Evolutionary conservation across 92 coral and sea anemone species (phyloP).

Genomic region (Zoanthus sansibaricus): DNA sequence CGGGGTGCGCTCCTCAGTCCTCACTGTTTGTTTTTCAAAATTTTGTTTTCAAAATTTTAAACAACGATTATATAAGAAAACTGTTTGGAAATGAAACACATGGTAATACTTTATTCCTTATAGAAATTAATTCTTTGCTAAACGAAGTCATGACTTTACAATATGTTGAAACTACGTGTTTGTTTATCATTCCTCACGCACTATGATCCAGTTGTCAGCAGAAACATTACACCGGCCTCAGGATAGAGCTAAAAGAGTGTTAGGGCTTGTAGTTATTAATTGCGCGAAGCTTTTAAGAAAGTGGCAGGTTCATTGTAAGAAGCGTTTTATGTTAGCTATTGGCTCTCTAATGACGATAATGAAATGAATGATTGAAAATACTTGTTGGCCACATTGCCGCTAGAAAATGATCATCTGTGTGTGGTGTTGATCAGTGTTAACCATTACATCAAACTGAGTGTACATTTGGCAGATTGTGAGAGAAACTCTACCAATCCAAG

Average conservation of each 20-base stretch:
- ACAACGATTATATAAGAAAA: too few relatives aligned
- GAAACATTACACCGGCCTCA: constrained; percentile 1
- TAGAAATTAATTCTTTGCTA: background rate
- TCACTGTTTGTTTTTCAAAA: background rate
- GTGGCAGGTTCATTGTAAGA: background rate
- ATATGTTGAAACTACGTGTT: constrained; percentile 13
- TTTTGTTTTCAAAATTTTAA: background rate
- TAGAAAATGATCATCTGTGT: too few relatives aligned
- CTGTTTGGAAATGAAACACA: too few relatives aligned
- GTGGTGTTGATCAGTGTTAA: too few relatives aligned
- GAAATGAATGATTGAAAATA: background rate
- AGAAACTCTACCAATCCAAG: too few relatives aligned
- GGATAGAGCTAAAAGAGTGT: background rate
- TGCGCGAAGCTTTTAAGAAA: background rate
- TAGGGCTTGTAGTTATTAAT: background rate
- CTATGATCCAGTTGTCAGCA: background rate
- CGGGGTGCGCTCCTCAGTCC: background rate
- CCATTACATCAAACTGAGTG: too few relatives aligned
- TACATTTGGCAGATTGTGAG: too few relatives aligned
- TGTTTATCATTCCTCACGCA: constrained; percentile 26
- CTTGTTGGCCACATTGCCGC: background rate
- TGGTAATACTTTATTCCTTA: background rate
- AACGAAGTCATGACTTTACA: background rate
- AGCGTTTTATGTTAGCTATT: background rate
- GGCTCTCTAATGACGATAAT: background rate